Percentiles rank a stretch among this genome's conserved stretches.
Evolutionary conservation across 92 coral and sea anemone species (phyloP).

Genomic region (Desmophyllum pertusum): DNA sequence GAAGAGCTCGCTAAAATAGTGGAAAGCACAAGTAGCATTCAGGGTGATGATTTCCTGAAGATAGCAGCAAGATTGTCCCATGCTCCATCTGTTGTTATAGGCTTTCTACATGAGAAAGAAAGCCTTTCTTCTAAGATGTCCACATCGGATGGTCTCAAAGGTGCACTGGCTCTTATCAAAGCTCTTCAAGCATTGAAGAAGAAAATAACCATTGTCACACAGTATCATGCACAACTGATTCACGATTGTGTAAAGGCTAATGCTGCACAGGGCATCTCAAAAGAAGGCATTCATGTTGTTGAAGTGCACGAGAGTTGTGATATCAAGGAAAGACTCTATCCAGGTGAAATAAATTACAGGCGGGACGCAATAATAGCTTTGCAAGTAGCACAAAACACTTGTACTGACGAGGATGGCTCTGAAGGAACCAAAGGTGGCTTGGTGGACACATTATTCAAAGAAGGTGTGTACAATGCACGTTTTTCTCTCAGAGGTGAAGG

Average conservation of each 20-base stretch:
- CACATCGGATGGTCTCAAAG: slow-evolving; percentile 69
- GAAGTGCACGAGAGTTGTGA: background rate
- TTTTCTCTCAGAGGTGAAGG: no score
- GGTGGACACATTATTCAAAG: slow-evolving; percentile 19
- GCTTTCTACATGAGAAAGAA: slow-evolving; percentile 43
- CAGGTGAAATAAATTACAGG: slow-evolving; percentile 14
- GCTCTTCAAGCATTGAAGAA: slow-evolving; percentile 81
- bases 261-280: background rate
- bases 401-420: background rate
- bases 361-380: slow-evolving; percentile 22
- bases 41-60: slow-evolving; percentile 66
- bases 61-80: slow-evolving; percentile 73
- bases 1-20: slow-evolving; percentile 51
- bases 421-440: background rate
- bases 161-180: slow-evolving; percentile 73
- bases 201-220: slow-evolving; percentile 66
- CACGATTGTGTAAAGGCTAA: slow-evolving; percentile 4
- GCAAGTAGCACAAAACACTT: background rate
- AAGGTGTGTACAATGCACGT: slow-evolving; percentile 29
- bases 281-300: background rate
- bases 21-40: slow-evolving; percentile 43
- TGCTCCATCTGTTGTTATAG: slow-evolving; percentile 70
- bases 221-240: background rate
- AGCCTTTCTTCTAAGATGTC: background rate
- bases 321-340: slow-evolving; percentile 5